phyloP scores from a whole-genome alignment of 1,140 invertebrate genomes.

The Araneus ventricosus region DNA sequence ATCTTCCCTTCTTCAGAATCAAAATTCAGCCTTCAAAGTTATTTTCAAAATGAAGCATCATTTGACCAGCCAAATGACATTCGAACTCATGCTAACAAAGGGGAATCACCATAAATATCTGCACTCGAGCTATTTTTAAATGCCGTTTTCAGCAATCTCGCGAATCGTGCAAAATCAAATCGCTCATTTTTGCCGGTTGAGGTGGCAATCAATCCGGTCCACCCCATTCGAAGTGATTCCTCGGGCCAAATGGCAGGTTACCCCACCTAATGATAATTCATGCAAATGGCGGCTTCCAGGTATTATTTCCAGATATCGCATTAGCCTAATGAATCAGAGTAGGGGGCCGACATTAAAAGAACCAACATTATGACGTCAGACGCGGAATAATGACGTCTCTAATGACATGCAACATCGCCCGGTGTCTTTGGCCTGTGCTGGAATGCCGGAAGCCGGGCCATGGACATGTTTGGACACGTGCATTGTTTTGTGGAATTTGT shows the following conservation, averaged over 20 bases:
- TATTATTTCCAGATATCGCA: conserved; percentile 72
- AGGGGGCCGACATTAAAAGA: conserved; percentile 58
- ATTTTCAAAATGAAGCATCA: too few relatives aligned
- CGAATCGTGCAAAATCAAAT: not conserved
- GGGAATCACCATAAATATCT: not conserved
- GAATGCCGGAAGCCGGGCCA: not conserved
- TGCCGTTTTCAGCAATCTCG: not conserved
- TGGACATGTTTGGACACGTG: conserved; percentile 50
- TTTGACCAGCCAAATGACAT: too few relatives aligned
- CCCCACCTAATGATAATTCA: conserved; percentile 68
- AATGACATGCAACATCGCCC: conserved; percentile 65
- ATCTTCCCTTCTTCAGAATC: too few relatives aligned
- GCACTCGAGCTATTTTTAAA: not conserved
- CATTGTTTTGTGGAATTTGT: too few relatives aligned
- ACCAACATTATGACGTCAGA: conserved; percentile 73
- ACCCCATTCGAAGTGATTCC: not conserved
- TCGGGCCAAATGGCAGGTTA: conserved; percentile 8
- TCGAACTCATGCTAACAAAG: too few relatives aligned
- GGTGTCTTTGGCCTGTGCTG: conserved; percentile 1
- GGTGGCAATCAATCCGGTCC: conserved; percentile 33
- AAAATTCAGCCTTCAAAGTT: too few relatives aligned
- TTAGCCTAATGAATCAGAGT: conserved; percentile 74
- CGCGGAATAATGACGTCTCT: conserved; percentile 63
- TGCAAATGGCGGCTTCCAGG: conserved; percentile 57
- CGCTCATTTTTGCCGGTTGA: conserved; percentile 1